A percentile compares a stretch with the other conserved stretches of the same genome.
These are phyloP conservation scores for Pasiphila rectangulata DNA, from an alignment of 2,888 invertebrate species.

Conservation along the genomic window DNA sequence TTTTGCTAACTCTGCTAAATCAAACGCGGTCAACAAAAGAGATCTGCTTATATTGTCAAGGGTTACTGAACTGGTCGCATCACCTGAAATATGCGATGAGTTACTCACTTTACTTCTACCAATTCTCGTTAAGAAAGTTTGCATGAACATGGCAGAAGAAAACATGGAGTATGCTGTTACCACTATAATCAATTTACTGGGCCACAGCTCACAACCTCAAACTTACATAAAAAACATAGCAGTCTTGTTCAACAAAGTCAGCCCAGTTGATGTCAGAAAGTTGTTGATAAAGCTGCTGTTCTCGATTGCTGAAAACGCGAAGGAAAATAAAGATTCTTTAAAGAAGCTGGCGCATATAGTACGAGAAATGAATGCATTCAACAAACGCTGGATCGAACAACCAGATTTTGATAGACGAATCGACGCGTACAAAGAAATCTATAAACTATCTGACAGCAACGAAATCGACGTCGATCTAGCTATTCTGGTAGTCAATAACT, in stretches of 20 bases:
- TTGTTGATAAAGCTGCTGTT: slow-evolving; percentile 83
- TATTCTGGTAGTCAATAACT: slow-evolving; percentile 89
- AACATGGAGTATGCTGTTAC: slow-evolving; percentile 85
- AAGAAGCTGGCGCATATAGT: slow-evolving; percentile 80
- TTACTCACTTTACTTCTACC: slow-evolving; percentile 87
- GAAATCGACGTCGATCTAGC: slow-evolving; percentile 84
- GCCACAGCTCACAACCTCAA: slow-evolving; percentile 83
- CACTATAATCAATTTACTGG: slow-evolving; percentile 87
- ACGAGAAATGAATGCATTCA: slow-evolving; percentile 90
- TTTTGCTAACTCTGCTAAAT: slow-evolving; percentile 80
- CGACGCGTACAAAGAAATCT: slow-evolving; percentile 87
- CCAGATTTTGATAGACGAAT: slow-evolving; percentile 93
- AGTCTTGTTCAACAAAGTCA: slow-evolving; percentile 86
- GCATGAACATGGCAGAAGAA: slow-evolving; percentile 83
- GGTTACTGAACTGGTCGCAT: slow-evolving; percentile 87
- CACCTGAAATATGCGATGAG: slow-evolving; percentile 84
- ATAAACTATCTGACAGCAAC: slow-evolving; percentile 69
- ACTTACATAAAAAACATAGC: slow-evolving; percentile 85
- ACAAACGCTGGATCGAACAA: slow-evolving; percentile 94
- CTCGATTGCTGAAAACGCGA: slow-evolving; percentile 77
- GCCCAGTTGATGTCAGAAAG: slow-evolving; percentile 84
- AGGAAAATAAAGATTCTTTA: slow-evolving; percentile 61
- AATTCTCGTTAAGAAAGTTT: slow-evolving; percentile 84
- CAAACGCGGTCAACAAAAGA: slow-evolving; percentile 82
- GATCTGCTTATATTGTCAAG: slow-evolving; percentile 88